phyloP scores from a whole-genome alignment of 1,140 invertebrate genomes.

The Brachionus calyciflorus region DNA sequence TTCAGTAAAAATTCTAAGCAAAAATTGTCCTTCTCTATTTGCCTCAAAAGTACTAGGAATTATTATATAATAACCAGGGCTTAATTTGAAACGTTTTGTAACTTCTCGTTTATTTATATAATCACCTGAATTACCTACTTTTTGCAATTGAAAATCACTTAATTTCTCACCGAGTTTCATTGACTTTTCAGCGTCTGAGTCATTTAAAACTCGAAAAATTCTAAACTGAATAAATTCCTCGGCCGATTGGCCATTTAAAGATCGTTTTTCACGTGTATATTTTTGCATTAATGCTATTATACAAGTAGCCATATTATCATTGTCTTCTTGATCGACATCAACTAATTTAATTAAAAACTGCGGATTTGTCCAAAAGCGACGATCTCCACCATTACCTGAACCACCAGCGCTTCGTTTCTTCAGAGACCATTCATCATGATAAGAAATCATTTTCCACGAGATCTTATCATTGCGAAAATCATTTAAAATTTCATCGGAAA shows the following conservation, averaged over 20 bases:
- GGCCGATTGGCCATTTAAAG: not conserved
- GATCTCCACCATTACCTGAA: constrained; percentile 10
- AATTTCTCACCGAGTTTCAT: not conserved
- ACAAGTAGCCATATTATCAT: constrained; percentile 33
- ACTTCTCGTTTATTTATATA: constrained; percentile 59
- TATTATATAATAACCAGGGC: constrained; percentile 66
- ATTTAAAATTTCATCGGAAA: constrained; percentile 7
- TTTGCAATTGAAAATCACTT: not conserved
- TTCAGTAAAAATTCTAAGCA: constrained; percentile 65
- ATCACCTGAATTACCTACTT: constrained; percentile 53
- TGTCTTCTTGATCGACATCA: constrained; percentile 10
- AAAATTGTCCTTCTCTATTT: constrained; percentile 64
- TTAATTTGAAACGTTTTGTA: constrained; percentile 55
- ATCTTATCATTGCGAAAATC: not conserved
- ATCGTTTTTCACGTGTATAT: constrained; percentile 39
- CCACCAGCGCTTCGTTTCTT: constrained; percentile 28
- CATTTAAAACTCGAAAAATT: constrained; percentile 11
- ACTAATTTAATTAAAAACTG: constrained; percentile 41
- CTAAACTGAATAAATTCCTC: constrained; percentile 47
- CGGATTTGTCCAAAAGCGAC: constrained; percentile 38
- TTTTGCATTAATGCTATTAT: constrained; percentile 43
- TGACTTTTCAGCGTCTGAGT: not conserved
- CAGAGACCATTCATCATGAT: constrained; percentile 37
- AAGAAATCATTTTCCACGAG: constrained; percentile 4
- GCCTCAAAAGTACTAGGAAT: constrained; percentile 68